phyloP scores from a whole-genome alignment of 2,113 vertebrate genomes.

The Lepus europaeus region DNA sequence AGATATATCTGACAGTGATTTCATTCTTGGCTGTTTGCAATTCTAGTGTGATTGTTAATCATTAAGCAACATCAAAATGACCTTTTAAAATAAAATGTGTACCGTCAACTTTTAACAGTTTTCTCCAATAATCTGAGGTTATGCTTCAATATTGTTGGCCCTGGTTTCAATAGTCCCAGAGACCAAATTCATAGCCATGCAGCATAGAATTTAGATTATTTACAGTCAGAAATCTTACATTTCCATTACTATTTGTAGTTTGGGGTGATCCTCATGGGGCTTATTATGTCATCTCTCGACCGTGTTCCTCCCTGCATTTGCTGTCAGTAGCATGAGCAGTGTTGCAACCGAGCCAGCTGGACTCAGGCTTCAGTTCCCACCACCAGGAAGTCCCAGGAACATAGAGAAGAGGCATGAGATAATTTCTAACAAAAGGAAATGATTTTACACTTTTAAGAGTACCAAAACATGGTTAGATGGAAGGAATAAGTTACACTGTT shows the following conservation, averaged over 20 bases:
- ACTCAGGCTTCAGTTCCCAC: too few species aligned
- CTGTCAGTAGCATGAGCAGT: not conserved
- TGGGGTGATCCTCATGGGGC: not conserved
- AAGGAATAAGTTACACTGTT: too few species aligned
- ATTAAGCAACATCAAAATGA: conserved; percentile 9
- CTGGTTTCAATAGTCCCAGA: conserved; percentile 28
- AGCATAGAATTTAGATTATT: conserved; percentile 14
- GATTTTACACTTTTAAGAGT: too few species aligned
- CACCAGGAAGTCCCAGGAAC: not conserved
- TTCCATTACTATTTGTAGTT: conserved; percentile 52
- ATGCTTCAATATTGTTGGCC: conserved; percentile 23
- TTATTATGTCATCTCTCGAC: conserved; percentile 3
- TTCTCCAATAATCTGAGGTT: conserved; percentile 63
- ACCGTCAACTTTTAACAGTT: conserved; percentile 38
- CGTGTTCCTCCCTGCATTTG: not conserved
- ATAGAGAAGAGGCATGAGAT: not conserved
- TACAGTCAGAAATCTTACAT: not conserved
- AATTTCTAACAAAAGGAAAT: too few species aligned
- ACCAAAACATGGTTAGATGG: too few species aligned
- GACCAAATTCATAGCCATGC: not conserved
- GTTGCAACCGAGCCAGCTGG: not conserved
- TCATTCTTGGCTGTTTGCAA: not conserved
- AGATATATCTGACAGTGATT: not conserved
- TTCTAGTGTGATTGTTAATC: not conserved
- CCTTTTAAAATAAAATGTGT: conserved; percentile 40